phyloP scores from a whole-genome alignment of 2,113 vertebrate genomes.

The Theristicus caerulescens region DNA sequence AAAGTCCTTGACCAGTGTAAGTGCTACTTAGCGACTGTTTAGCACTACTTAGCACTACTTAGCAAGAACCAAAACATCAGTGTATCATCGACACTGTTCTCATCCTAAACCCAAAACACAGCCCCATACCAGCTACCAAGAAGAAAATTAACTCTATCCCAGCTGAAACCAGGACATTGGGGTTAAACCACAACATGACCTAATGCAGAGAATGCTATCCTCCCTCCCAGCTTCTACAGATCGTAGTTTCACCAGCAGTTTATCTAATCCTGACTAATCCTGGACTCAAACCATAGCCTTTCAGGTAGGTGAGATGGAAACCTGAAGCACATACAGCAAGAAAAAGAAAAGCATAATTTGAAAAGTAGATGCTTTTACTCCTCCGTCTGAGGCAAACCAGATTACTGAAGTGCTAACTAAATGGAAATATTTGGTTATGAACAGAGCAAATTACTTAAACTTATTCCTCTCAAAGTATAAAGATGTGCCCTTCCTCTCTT shows the following conservation, averaged over 20 bases:
- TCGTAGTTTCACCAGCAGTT: not conserved
- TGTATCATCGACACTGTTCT: too few species aligned
- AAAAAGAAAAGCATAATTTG: not conserved
- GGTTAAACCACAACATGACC: too few species aligned
- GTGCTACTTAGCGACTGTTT: too few species aligned
- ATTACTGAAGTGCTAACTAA: not conserved
- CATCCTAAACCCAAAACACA: too few species aligned
- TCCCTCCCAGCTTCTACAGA: not conserved
- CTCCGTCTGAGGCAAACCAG: not conserved
- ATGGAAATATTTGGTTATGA: not conserved
- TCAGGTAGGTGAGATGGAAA: not conserved
- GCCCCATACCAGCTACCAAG: too few species aligned
- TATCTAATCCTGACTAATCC: not conserved
- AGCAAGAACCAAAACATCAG: too few species aligned
- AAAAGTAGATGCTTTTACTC: not conserved
- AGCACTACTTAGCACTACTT: too few species aligned
- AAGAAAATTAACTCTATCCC: too few species aligned
- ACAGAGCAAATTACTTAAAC: not conserved
- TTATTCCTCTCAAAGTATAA: not conserved
- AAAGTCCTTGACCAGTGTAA: too few species aligned
- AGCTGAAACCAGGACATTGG: too few species aligned
- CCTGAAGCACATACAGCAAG: not conserved
- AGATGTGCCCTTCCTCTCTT: not conserved
- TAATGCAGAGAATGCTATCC: not conserved
- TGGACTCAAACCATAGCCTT: not conserved